Percentiles rank a stretch among this genome's conserved stretches.
phyloP scores from a whole-genome alignment of 2,888 invertebrate genomes.

The Rutpela maculata region DNA sequence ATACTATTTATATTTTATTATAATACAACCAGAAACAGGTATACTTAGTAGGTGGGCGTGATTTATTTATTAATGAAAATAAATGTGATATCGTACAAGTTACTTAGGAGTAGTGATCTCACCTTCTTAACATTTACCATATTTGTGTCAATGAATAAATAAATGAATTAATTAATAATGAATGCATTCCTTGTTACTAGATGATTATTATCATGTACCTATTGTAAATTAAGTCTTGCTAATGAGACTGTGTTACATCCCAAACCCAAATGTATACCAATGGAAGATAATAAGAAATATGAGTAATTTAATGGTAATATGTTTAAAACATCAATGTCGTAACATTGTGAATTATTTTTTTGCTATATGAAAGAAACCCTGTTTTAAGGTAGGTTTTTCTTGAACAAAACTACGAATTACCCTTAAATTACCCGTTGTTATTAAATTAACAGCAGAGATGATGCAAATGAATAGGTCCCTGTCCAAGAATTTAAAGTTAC shows the following conservation, averaged over 20 bases:
- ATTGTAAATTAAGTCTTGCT: neutral
- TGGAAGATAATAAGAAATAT: neutral
- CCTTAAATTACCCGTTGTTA: neutral
- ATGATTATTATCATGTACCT: neutral
- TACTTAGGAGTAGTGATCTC: slow-evolving; percentile 18
- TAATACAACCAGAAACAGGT: neutral
- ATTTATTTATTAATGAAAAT: neutral
- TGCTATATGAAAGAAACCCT: neutral
- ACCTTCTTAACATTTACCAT: slow-evolving; percentile 28
- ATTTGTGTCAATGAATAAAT: neutral
- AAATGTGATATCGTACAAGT: neutral
- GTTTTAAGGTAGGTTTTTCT: too few species aligned
- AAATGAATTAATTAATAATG: neutral
- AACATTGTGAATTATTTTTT: neutral
- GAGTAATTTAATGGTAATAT: neutral
- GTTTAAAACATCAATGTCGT: neutral
- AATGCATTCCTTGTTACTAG: neutral
- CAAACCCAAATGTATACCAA: neutral
- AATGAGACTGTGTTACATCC: neutral
- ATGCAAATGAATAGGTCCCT: neutral
- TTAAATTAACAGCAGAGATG: neutral
- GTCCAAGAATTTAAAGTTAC: slow-evolving; percentile 67
- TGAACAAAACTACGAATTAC: neutral
- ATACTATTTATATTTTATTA: neutral
- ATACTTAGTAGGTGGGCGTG: neutral